A percentile compares a stretch with the other conserved stretches of the same genome.
Evolutionary conservation across 2,113 vertebrate genomes (phyloP).

Genomic region (Cephalopterus ornatus): DNA sequence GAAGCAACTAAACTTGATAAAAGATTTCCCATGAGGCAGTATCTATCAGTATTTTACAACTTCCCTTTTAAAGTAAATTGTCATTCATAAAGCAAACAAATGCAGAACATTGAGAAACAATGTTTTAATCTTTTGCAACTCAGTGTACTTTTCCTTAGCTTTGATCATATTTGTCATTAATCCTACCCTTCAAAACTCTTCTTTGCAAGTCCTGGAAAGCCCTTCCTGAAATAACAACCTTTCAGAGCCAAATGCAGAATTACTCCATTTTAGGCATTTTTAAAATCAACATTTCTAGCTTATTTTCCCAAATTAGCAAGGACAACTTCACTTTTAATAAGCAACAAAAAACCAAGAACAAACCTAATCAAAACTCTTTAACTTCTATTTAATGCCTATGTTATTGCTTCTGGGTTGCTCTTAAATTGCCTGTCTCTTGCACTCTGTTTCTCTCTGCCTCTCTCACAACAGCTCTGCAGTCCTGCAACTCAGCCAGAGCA

Average conservation of each 20-base stretch:
- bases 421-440: background rate
- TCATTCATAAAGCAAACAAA: background rate
- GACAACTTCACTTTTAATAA: background rate
- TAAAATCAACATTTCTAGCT: background rate
- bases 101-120: background rate
- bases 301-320: background rate
- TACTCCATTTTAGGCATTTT: background rate
- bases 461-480: background rate
- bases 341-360: background rate
- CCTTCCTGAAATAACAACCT: background rate
- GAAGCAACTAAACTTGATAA: background rate
- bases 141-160: background rate
- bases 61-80: background rate
- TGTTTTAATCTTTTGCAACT: background rate
- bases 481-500: background rate
- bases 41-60: background rate
- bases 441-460: background rate
- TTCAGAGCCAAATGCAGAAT: background rate
- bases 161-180: slow-evolving; percentile 2
- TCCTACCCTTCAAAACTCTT: background rate
- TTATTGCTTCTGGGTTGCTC: background rate
- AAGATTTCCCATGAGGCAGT: background rate
- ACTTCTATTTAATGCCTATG: background rate
- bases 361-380: background rate
- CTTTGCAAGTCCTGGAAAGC: background rate